Base-by-base conservation (phyloP, 2,888 invertebrate species). In the Hemithea aestivaria region DNA sequence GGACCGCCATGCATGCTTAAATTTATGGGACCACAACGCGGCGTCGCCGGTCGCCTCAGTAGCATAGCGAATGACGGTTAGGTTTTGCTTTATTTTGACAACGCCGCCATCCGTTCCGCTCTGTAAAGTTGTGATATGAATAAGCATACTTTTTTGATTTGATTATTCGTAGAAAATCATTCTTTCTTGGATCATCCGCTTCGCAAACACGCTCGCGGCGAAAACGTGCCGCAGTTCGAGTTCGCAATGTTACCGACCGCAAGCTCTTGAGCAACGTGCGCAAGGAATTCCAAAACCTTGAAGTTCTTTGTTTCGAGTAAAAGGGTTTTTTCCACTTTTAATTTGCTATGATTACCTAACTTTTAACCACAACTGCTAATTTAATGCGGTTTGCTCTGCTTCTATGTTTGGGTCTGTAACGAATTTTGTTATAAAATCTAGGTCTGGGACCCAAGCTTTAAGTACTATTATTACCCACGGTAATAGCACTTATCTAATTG, bases 141-240 rank as follows among this genome's bases (percentile, higher is more conserved):
- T 79, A 71, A 67, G 70, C 67, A 54, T 67, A n/a, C n/a, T n/a
- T n/a, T n/a, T n/a, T n/a, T n/a, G 63, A 71, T 77, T 73, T 65
- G 61, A 61, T 51, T 53, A 56, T 77, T 74, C 72, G 63, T 64
- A 64, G 72, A 78, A 78, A 66, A n/a, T 62, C 51, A 39, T 53
- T 61, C 58, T 71, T 71, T 69, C 16, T 2, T 16, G 58, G 62
- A 62, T 62, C 54, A 68, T 64, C 64, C 43, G 48, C 41, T 40
- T 45, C 45, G 33, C 50, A 43, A 43, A 48, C 33, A 54, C n/a
- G 55, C 59, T 60, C 36, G 58, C 62, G 57, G 58, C 74, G 71
- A 72, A 72, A 73, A 66, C 60, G 65, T 60, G 66, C 55, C 51
- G 61, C 65, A 71, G 61, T 46, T 57, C 35, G 51, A 47, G 40